Base-by-base conservation (phyloP, 2,888 invertebrate genomes). In the Mesoligia furuncula region DNA sequence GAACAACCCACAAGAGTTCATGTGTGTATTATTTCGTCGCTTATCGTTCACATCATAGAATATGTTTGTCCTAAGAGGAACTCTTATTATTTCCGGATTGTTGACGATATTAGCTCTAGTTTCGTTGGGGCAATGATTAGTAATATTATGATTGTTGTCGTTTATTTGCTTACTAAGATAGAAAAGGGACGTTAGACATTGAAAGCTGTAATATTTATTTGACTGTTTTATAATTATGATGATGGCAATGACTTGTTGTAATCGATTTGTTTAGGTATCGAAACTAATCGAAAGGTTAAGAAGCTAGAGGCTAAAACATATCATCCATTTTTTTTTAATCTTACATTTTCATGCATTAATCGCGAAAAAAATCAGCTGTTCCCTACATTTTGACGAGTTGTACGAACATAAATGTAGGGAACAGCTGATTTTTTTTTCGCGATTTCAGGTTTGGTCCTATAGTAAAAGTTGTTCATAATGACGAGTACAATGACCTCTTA, bases 41-140 rank as follows among this genome's bases (percentile, higher is more conserved):
- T 42, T 71, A 61, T 61, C 8, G 42, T 24, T 36, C 17, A 27
- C 61, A 65, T 61, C 8, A 20, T 24, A 24, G 17, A n/a, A 27
- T 57, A 9, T 66, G 36, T 66, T 73, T 36, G 17, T 15, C 8
- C 0, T 13, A 11, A 27, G 15, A 61, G 48, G 6, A 68, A 72
- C 57, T 48, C 36, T 20, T 31, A 48, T 70, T 69, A 73, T 69
- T 65, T 42, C 4, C 31, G 15, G 45, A 59, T 45, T 17, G 45
- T 77, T 71, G 64, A 27, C 17, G 15, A 77, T n/a, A 48, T 65
- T 31, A 57, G 62, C 13, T 27, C 27, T 42, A 11, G 17, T 67
- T 39, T 51, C 2, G 9, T 42, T 20, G 24, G 15, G 13, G 20
- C 17, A 62, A 24, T 61, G 2, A 51, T 57, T 7, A 45, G 27